Evolutionary conservation across 2,888 invertebrate species (phyloP), one percentile per base, ranked within the genome.

Genomic region (Platerodrilus igneus): DNA sequence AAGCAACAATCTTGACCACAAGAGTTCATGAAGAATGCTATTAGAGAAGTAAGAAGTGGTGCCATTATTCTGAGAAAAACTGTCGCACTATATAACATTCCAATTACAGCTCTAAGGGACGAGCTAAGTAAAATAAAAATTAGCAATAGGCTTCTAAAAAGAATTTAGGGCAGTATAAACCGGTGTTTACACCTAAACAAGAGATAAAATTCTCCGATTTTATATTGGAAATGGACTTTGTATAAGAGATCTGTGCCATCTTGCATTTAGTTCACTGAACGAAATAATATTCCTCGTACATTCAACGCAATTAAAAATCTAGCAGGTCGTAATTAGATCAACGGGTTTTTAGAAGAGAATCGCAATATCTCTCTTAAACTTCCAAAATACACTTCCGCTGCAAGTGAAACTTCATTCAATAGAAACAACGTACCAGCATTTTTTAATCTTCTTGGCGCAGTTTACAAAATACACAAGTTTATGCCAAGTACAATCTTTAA

Each of bases 131-230:
- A n/a, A n/a, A n/a, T n/a, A n/a, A n/a, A n/a, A n/a, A n/a, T n/a
- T n/a, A n/a, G n/a, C n/a, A n/a, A n/a, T n/a, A n/a, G n/a, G n/a
- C n/a, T n/a, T n/a, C n/a, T n/a, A n/a, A n/a, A n/a, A n/a, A n/a
- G n/a, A n/a, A n/a, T n/a, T n/a, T n/a, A n/a, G n/a, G n/a, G n/a
- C n/a, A n/a, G n/a, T n/a, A n/a, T n/a, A n/a, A n/a, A n/a, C n/a
- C n/a, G n/a, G 22, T 22, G 22, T 22, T 4, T 22, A 22, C 22
- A 9, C 10, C 22, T n/a, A n/a, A 22, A 22, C 22, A 22, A 4
- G 22, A 22, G 10, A 22, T 8, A 8, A 22, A 9, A 8, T n/a
- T 7, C 3, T 4, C 10, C 10, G 22, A 22, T 3, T 10, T 9
- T 22, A 22, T 22, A 4, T 10, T 22, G 8, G 5, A 22, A 10